These are phyloP conservation scores for Dioctria rufipes DNA, from an alignment of 2,888 invertebrate genomes.

Conservation along the genomic window DNA sequence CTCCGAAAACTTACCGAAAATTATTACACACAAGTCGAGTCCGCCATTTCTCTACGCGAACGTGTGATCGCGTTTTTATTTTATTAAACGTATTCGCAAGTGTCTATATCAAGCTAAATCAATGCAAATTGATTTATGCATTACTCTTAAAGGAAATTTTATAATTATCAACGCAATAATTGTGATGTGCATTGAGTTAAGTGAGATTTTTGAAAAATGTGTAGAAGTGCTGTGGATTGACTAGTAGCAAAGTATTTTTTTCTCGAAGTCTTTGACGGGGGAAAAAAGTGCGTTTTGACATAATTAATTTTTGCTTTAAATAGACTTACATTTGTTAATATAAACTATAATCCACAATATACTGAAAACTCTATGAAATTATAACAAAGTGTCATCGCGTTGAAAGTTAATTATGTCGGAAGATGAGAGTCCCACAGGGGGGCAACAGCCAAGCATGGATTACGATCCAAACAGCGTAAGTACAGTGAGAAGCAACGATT, in stretches of 20 bases:
- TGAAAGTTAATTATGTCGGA: conserved; percentile 58
- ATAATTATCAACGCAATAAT: not conserved
- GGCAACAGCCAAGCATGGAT: conserved; percentile 51
- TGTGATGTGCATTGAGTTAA: conserved; percentile 14
- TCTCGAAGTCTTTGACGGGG: not conserved
- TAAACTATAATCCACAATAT: not conserved
- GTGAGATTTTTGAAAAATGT: conserved; percentile 38
- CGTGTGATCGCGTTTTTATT: conserved; percentile 60
- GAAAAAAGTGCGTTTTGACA: conserved; percentile 4
- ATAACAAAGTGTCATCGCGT: conserved; percentile 41
- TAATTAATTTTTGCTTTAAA: conserved; percentile 8
- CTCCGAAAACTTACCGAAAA: conserved; percentile 50
- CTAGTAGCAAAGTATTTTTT: conserved; percentile 17
- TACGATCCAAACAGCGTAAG: conserved; percentile 59
- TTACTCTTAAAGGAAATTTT: conserved; percentile 10
- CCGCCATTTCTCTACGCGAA: conserved; percentile 60
- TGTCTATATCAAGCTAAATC: conserved; percentile 13
- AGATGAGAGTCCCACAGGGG: conserved; percentile 57
- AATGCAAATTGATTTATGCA: not conserved
- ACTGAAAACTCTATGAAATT: conserved; percentile 28
- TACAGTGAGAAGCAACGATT: not conserved
- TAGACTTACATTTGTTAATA: not conserved
- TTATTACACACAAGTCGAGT: conserved; percentile 58
- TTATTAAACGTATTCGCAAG: conserved; percentile 36
- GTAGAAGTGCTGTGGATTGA: conserved; percentile 49